Evolutionary conservation across 2,113 vertebrate species (phyloP).

Genomic region (Hemichromis elongatus): DNA sequence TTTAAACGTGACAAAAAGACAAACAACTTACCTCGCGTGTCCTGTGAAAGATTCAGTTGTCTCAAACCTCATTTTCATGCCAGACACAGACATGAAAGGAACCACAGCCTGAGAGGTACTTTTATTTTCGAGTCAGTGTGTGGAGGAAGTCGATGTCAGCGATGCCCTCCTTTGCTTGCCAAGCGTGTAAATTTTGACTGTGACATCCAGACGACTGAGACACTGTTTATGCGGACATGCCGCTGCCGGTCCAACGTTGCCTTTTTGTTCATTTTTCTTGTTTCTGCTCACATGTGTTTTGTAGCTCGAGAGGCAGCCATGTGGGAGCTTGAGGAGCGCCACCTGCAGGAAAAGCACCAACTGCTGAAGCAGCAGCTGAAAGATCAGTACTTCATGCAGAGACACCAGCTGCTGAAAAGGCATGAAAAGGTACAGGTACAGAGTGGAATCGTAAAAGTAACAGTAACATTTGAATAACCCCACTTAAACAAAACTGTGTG

Average conservation of each 20-base stretch:
- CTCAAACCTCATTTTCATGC: background rate
- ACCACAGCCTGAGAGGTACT: background rate
- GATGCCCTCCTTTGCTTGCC: background rate
- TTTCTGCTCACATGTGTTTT: background rate
- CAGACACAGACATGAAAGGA: background rate
- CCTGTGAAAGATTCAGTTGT: background rate
- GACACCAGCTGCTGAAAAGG: slow-evolving; percentile 95
- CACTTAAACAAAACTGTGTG: background rate
- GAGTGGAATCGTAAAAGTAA: background rate
- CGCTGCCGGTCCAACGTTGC: background rate
- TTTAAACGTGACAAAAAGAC: background rate
- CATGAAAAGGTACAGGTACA: slow-evolving; percentile 88
- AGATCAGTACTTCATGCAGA: slow-evolving; percentile 98
- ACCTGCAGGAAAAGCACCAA: slow-evolving; percentile 98
- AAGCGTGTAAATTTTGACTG: background rate
- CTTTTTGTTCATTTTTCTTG: background rate
- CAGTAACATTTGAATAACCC: background rate
- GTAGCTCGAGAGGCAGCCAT: slow-evolving; percentile 94
- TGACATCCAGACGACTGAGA: background rate
- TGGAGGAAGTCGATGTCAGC: background rate
- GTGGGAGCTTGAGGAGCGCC: slow-evolving; percentile 97
- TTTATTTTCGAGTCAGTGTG: background rate
- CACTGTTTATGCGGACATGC: background rate
- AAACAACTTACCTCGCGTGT: background rate
- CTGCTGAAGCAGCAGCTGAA: slow-evolving; percentile 97